These are phyloP conservation scores for Sylvietta virens DNA, from an alignment of 2,113 vertebrate genomes.

Conservation along the genomic window DNA sequence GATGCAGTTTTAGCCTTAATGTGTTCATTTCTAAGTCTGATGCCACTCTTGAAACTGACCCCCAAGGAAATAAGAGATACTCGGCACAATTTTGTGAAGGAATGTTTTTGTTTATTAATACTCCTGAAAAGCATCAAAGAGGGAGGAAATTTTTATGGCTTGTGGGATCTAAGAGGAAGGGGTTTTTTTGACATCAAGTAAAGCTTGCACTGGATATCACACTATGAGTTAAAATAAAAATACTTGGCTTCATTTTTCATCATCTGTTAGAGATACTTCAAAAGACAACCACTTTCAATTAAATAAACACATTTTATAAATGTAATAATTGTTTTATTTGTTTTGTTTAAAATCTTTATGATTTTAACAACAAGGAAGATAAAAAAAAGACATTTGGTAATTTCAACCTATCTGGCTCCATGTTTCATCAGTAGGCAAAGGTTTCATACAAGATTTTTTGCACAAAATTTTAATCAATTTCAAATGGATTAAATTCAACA, in stretches of 20 bases:
- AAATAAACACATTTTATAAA: neutral
- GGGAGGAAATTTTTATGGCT: neutral
- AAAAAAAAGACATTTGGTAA: neutral
- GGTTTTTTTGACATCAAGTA: neutral
- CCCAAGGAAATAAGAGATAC: neutral
- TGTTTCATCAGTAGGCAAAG: neutral
- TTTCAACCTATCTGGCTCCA: neutral
- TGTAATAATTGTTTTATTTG: neutral
- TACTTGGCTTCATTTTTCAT: neutral
- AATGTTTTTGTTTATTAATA: neutral
- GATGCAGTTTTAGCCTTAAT: neutral
- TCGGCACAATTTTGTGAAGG: neutral
- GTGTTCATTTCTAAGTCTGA: neutral
- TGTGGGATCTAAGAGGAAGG: neutral
- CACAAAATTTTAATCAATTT: neutral
- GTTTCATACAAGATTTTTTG: neutral
- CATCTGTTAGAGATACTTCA: neutral
- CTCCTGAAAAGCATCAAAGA: neutral
- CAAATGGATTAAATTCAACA: neutral
- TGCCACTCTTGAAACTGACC: neutral
- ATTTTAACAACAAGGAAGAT: neutral
- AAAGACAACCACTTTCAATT: neutral
- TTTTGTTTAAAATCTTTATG: neutral
- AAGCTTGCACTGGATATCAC: neutral
- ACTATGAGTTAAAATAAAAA: neutral